Percentiles rank a stretch among this genome's conserved stretches.
Conservation (phyloP, 2,888 invertebrate species). For the Pogonocherus hispidulus region DNA sequence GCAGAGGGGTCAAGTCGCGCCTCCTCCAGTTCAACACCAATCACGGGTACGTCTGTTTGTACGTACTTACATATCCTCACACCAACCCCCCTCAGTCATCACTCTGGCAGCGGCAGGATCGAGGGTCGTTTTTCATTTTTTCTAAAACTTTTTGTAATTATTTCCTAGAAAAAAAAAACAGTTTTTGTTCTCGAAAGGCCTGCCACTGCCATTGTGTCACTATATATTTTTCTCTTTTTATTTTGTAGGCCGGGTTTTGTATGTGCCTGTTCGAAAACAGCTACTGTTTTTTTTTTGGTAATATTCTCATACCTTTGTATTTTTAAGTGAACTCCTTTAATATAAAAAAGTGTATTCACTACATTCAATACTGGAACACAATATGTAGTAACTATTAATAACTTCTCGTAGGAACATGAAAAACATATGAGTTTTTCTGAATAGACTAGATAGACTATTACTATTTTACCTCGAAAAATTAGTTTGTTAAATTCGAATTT, state of each 20-base stretch:
- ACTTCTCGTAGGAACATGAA: too few relatives aligned
- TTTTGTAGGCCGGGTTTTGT: slow-evolving; percentile 33
- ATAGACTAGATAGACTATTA: too few relatives aligned
- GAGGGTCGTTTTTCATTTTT: slow-evolving; percentile 60
- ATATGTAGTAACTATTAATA: too few relatives aligned
- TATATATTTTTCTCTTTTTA: slow-evolving; percentile 34
- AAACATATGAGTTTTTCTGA: too few relatives aligned
- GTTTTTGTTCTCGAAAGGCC: slow-evolving; percentile 75
- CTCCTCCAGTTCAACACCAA: slow-evolving; percentile 91
- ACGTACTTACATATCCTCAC: slow-evolving; percentile 42
- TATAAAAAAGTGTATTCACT: too few relatives aligned
- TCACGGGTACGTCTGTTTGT: slow-evolving; percentile 76
- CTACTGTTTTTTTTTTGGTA: slow-evolving; percentile 51
- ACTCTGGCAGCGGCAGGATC: slow-evolving; percentile 65
- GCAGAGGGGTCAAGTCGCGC: slow-evolving; percentile 91
- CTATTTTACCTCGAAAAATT: too few relatives aligned
- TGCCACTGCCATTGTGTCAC: slow-evolving; percentile 56
- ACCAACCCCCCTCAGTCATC: slow-evolving; percentile 37
- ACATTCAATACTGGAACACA: too few relatives aligned
- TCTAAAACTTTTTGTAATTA: not conserved
- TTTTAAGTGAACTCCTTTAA: not conserved
- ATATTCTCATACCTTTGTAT: not conserved
- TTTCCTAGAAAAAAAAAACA: slow-evolving; percentile 39
- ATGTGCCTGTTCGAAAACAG: slow-evolving; percentile 67
- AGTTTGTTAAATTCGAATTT: too few relatives aligned